Percentiles rank a stretch among this genome's conserved stretches.
phyloP scores from a whole-genome alignment of 2,113 vertebrate species.

The Mustela nigripes region DNA sequence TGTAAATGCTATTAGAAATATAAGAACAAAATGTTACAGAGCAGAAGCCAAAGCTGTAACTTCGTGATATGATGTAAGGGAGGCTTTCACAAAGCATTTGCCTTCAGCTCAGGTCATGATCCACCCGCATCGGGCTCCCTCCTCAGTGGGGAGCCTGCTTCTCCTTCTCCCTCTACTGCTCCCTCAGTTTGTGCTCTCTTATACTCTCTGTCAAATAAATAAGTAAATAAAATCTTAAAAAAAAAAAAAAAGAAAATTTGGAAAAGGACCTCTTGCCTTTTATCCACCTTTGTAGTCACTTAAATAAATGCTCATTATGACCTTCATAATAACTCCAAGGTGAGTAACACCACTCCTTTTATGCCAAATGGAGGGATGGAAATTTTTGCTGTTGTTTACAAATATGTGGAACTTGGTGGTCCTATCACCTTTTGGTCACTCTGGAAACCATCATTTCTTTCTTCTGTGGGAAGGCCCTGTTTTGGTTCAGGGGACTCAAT shows the following conservation, averaged over 20 bases:
- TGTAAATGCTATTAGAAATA: not conserved
- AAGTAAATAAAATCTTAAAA: not conserved
- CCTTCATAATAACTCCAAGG: not conserved
- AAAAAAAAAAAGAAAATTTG: not conserved
- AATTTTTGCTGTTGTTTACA: not conserved
- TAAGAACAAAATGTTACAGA: not conserved
- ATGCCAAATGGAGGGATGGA: not conserved
- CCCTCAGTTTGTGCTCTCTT: not conserved
- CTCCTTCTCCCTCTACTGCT: not conserved
- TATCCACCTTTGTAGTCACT: not conserved
- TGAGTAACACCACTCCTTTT: not conserved
- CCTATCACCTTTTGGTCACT: not conserved
- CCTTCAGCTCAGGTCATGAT: not conserved
- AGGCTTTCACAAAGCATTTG: not conserved
- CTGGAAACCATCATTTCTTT: not conserved
- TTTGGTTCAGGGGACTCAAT: not conserved
- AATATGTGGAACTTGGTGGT: not conserved
- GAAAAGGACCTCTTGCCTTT: not conserved
- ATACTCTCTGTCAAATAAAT: not conserved
- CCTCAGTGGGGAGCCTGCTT: not conserved
- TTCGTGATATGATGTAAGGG: not conserved
- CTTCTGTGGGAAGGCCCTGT: not conserved
- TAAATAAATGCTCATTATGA: not conserved
- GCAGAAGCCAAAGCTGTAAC: not conserved
- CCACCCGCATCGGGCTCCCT: not conserved